Conservation (phyloP, 2,888 invertebrate species). For the Coecobrya sp. region DNA sequence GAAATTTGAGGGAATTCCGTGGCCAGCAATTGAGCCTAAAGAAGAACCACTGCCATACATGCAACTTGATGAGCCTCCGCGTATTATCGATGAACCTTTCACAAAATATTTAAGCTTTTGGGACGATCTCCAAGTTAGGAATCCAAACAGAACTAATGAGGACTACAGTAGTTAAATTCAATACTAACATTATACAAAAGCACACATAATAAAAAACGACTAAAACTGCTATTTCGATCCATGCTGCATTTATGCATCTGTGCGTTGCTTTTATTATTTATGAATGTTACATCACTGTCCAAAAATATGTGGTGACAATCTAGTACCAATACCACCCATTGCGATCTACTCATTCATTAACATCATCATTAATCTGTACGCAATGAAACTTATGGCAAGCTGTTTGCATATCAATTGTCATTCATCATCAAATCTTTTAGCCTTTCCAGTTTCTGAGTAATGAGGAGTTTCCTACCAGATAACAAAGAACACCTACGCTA, state of each 20-base stretch:
- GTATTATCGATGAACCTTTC: slow-evolving; percentile 85
- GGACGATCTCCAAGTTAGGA: slow-evolving; percentile 83
- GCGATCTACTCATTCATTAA: not conserved
- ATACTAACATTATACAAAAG: no score
- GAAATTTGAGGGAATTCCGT: slow-evolving; percentile 82
- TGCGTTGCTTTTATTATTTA: no score
- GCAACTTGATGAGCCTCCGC: slow-evolving; percentile 82
- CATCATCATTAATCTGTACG: not conserved
- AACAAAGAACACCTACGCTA: not conserved
- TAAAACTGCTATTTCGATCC: no score
- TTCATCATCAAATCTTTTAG: not conserved
- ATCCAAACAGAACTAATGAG: slow-evolving; percentile 25
- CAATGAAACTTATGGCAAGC: not conserved
- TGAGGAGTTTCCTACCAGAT: no score
- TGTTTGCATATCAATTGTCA: not conserved
- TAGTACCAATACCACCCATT: not conserved
- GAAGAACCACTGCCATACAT: slow-evolving; percentile 83
- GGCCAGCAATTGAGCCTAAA: slow-evolving; percentile 83
- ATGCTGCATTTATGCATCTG: no score
- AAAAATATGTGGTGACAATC: no score
- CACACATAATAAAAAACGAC: no score
- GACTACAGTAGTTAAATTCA: not conserved
- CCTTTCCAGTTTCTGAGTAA: no score
- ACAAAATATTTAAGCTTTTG: slow-evolving; percentile 83
- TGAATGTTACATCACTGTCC: no score